Conservation (phyloP, 2,797 vertebrate species). For the Rousettus madagascariensis region DNA sequence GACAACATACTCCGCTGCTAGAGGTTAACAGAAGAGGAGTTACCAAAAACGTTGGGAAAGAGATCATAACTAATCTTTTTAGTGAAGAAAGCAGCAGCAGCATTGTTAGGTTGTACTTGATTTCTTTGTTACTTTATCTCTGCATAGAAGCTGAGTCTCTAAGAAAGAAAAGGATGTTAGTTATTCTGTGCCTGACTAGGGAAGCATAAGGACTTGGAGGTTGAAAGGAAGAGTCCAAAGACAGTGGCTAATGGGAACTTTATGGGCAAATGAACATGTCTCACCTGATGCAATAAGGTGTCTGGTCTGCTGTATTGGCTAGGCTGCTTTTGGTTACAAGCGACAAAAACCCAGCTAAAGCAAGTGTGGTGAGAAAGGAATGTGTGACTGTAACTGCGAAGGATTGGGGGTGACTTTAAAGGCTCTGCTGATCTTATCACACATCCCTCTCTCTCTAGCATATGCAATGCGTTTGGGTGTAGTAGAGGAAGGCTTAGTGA, state of each 20-base stretch:
- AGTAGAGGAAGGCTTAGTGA: background rate
- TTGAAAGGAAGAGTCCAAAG: background rate
- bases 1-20: background rate
- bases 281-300: background rate
- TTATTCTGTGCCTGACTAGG: background rate
- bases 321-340: background rate
- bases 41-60: background rate
- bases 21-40: background rate
- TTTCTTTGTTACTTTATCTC: background rate
- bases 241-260: background rate
- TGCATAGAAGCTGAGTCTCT: background rate
- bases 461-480: background rate
- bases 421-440: background rate
- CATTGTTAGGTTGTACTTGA: background rate
- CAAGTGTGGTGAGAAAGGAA: background rate
- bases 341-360: slow-evolving; percentile 16
- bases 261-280: background rate
- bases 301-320: background rate
- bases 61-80: background rate
- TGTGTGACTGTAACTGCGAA: background rate
- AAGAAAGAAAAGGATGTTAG: background rate
- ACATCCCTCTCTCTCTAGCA: no score
- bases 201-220: background rate
- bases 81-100: background rate
- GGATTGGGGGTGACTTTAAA: background rate